These are phyloP conservation scores for Saguinus imperator DNA, from an alignment of 2,113 vertebrate genomes.

Conservation along the genomic window DNA sequence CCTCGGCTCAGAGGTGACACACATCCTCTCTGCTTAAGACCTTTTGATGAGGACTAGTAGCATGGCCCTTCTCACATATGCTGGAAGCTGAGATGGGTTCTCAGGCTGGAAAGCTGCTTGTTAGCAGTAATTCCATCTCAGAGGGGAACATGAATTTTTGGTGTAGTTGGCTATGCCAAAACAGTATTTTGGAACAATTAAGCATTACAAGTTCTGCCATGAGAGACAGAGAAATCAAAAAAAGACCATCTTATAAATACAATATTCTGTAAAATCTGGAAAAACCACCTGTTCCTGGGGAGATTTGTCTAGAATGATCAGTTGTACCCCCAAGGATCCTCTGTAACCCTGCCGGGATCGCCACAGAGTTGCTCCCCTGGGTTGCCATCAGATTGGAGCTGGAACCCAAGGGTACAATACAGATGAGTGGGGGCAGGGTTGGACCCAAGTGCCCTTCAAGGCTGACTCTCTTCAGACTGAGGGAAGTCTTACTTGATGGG, in stretches of 20 bases:
- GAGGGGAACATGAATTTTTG: neutral
- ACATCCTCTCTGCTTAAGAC: neutral
- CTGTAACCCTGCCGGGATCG: neutral
- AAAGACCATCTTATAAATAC: neutral
- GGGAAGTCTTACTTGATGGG: neutral
- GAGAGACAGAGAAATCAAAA: neutral
- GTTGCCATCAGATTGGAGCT: no score
- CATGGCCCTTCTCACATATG: rapidly evolving
- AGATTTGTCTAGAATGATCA: neutral
- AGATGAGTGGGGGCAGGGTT: neutral
- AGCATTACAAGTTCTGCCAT: neutral
- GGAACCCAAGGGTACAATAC: neutral
- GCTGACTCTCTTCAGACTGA: neutral
- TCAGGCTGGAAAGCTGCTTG: neutral
- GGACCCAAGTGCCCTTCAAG: neutral
- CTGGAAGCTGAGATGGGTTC: neutral
- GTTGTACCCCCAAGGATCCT: no score
- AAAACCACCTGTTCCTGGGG: neutral
- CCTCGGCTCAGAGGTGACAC: neutral
- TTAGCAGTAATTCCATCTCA: neutral
- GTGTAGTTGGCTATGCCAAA: neutral
- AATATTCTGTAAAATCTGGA: neutral
- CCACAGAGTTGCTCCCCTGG: no score
- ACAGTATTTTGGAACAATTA: neutral
- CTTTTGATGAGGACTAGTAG: neutral